Conservation (phyloP, 2,797 vertebrate genomes). For the Lepus townsendii region DNA sequence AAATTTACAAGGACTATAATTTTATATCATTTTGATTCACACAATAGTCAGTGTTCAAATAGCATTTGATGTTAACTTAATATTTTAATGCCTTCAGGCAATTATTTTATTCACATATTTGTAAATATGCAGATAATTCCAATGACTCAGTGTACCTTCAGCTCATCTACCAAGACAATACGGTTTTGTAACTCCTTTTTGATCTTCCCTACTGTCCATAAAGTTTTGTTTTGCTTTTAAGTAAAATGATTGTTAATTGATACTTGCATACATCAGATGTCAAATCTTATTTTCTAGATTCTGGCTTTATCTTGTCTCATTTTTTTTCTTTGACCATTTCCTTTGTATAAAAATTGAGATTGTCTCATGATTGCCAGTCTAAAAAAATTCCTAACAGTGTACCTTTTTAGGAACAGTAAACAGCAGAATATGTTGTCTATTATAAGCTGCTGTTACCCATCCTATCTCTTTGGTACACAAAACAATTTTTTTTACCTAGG, state of each 20-base stretch:
- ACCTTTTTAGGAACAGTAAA: background rate
- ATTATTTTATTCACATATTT: background rate
- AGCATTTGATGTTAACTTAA: background rate
- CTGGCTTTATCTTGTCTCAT: background rate
- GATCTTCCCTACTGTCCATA: background rate
- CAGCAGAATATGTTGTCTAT: background rate
- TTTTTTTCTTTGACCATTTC: background rate
- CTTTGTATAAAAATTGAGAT: background rate
- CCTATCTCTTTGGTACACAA: background rate
- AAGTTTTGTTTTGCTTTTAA: background rate
- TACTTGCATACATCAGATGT: background rate
- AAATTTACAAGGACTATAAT: background rate
- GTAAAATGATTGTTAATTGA: slow-evolving; percentile 29
- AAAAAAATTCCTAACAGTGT: background rate
- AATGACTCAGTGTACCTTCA: background rate
- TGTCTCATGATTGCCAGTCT: background rate
- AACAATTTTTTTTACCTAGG: background rate
- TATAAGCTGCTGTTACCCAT: fast-evolving
- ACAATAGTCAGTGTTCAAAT: background rate
- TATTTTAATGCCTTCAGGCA: background rate
- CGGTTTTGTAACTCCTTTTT: background rate
- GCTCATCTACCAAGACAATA: background rate
- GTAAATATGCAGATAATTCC: background rate
- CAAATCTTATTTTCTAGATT: background rate
- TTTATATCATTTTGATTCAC: background rate